Conservation (phyloP, 2,888 invertebrate genomes). For the Pogonocherus hispidulus region DNA sequence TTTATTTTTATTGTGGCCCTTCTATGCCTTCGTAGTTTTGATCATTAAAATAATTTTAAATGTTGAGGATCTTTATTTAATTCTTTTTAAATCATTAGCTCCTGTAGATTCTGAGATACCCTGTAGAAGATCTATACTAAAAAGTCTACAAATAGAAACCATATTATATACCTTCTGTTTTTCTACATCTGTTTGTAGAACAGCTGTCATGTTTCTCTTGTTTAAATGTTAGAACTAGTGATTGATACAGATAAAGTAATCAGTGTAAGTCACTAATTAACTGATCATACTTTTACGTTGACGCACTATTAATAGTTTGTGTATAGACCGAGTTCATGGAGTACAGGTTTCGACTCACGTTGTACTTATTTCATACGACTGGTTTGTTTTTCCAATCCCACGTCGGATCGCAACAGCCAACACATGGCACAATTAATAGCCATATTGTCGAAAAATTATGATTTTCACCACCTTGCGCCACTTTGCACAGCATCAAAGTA, state of each 20-base stretch:
- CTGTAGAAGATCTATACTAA: too few species aligned
- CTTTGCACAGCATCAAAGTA: not conserved
- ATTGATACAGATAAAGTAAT: not conserved
- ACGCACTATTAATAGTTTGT: conserved; percentile 10
- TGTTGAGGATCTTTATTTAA: too few species aligned
- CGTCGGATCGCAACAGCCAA: conserved; percentile 54
- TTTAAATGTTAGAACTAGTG: not conserved
- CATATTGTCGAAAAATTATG: conserved; percentile 54
- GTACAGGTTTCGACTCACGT: conserved; percentile 37
- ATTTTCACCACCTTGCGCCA: conserved; percentile 40
- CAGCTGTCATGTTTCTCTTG: not conserved
- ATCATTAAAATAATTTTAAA: too few species aligned
- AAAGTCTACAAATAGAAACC: too few species aligned
- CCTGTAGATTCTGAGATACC: too few species aligned
- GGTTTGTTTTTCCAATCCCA: conserved; percentile 53
- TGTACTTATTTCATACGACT: conserved; percentile 54
- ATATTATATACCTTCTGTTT: too few species aligned
- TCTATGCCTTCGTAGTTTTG: too few species aligned
- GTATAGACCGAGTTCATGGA: conserved; percentile 38
- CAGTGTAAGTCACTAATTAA: conserved; percentile 1
- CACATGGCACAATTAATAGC: conserved; percentile 56
- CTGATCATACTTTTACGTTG: conserved; percentile 1
- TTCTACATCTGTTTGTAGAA: not conserved
- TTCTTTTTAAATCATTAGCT: too few species aligned
- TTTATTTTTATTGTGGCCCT: too few species aligned